Percentiles rank a stretch among this genome's conserved stretches.
Conservation (phyloP, 1,140 invertebrate species). For the Drosophila burlai region DNA sequence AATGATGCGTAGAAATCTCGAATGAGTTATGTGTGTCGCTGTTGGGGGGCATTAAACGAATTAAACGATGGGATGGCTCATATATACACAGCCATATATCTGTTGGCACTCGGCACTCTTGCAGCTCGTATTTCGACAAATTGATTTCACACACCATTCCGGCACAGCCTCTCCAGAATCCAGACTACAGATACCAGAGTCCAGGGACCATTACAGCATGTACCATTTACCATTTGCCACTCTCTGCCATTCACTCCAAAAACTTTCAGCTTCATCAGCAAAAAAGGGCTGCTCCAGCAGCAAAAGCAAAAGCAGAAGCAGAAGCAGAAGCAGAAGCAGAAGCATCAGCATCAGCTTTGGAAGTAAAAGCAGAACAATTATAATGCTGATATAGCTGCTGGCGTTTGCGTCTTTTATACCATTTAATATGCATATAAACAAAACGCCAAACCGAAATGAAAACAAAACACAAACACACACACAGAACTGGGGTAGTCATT, state of each 20-base stretch:
- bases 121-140: slow-evolving; percentile 75
- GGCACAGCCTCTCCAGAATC: slow-evolving; percentile 8
- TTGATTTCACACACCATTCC: slow-evolving; percentile 79
- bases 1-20: slow-evolving; percentile 26
- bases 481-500: slow-evolving; percentile 30
- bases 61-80: slow-evolving; percentile 49
- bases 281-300: slow-evolving; percentile 20
- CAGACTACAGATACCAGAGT: not conserved
- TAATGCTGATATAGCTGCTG: slow-evolving; percentile 48
- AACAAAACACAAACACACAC: not conserved
- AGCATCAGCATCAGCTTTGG: slow-evolving; percentile 41
- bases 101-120: slow-evolving; percentile 28
- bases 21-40: slow-evolving; percentile 66
- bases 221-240: slow-evolving; percentile 15
- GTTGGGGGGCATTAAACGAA: slow-evolving; percentile 16
- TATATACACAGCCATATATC: slow-evolving; percentile 13
- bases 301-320: slow-evolving; percentile 40
- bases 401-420: slow-evolving; percentile 51
- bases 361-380: slow-evolving; percentile 49
- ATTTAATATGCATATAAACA: slow-evolving; percentile 56
- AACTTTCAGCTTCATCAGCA: slow-evolving; percentile 50
- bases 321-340: slow-evolving; percentile 31
- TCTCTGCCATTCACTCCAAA: slow-evolving; percentile 22
- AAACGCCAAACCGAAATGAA: slow-evolving; percentile 41
- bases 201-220: not conserved